Evolutionary conservation across 2,888 invertebrate genomes (phyloP).

Genomic region (Catocala fraxini): DNA sequence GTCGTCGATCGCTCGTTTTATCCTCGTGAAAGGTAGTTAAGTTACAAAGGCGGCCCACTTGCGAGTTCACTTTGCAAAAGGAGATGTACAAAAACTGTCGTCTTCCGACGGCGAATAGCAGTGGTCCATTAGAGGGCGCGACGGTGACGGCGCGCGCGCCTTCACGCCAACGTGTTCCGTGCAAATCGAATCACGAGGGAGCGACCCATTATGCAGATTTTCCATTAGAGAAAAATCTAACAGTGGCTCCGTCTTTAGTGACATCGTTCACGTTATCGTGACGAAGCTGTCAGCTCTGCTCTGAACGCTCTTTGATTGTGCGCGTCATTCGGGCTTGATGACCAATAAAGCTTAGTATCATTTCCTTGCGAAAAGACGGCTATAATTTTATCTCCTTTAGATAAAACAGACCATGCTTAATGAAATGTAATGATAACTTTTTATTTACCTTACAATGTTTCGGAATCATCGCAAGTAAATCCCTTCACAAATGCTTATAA

Average conservation of each 20-base stretch:
- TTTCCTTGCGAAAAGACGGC: too few relatives aligned
- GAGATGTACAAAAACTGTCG: slow-evolving; percentile 70
- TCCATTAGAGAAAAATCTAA: slow-evolving; percentile 80
- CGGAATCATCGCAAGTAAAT: too few relatives aligned
- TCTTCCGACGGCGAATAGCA: slow-evolving; percentile 66
- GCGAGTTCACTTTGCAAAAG: slow-evolving; percentile 65
- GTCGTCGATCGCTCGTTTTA: slow-evolving; percentile 64
- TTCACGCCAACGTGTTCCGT: slow-evolving; percentile 68
- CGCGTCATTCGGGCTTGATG: neutral
- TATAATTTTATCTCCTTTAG: too few relatives aligned
- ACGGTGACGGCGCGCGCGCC: slow-evolving; percentile 54
- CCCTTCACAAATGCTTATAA: too few relatives aligned
- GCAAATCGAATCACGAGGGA: slow-evolving; percentile 80
- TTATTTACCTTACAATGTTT: too few relatives aligned
- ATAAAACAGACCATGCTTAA: too few relatives aligned
- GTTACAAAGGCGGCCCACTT: slow-evolving; percentile 65
- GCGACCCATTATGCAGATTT: slow-evolving; percentile 83
- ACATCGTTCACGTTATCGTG: slow-evolving; percentile 47
- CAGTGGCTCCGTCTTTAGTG: slow-evolving; percentile 45
- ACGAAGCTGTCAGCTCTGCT: slow-evolving; percentile 31
- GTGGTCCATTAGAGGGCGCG: slow-evolving; percentile 71
- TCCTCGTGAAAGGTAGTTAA: slow-evolving; percentile 65
- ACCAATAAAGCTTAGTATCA: neutral
- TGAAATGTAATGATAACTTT: too few relatives aligned
- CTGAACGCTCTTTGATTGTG: slow-evolving; percentile 5